Evolutionary conservation across 2,888 invertebrate species (phyloP), one percentile per base, ranked within the genome.

Genomic region (Gonocerus acuteangulatus): DNA sequence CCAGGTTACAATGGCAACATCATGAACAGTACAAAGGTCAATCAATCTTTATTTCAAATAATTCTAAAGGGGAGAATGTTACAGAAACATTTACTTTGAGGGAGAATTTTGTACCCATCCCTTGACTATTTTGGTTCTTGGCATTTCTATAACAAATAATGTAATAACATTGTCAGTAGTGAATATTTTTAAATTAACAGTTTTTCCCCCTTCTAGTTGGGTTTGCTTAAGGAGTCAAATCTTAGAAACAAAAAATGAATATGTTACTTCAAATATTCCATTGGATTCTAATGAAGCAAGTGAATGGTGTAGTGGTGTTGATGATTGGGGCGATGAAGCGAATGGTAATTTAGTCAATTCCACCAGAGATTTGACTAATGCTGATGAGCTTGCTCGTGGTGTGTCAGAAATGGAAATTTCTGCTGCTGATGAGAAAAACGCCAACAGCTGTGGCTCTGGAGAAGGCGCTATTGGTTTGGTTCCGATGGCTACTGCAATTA

Each of bases 301-400:
- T 18, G 62, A 65, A 22, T 62, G 62, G 64, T 48, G 89, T 68
- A 79, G 79, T 42, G 86, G 84, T 44, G 85, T 86, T 1, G 87
- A 91, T 71, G 85, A 87, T 65, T 87, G 87, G 88, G 82, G 78
- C 11, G 83, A 82, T 62, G 83, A 86, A 68, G 83, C 84, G 62
- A 89, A 89, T 75, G 88, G 88, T 6, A 89, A 89, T 76, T 72
- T 82, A 63, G 78, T 81, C 72, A 66, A 69, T 73, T 23, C n/a
- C 9, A 57, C 47, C n/a, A 11, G 22, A 1, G 34, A 32, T 6
- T 21, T 57, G 18, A 47, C 44, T 19, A 57, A 27, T 19, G 69
- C 69, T 68, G 71, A 77, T 69, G 47, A 47, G 9, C 70, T 75
- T 70, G 72, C 77, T 68, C 72, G 74, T 62, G 82, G 82, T 68